Conservation (phyloP, 2,888 invertebrate genomes). For the Eupeodes luniger region DNA sequence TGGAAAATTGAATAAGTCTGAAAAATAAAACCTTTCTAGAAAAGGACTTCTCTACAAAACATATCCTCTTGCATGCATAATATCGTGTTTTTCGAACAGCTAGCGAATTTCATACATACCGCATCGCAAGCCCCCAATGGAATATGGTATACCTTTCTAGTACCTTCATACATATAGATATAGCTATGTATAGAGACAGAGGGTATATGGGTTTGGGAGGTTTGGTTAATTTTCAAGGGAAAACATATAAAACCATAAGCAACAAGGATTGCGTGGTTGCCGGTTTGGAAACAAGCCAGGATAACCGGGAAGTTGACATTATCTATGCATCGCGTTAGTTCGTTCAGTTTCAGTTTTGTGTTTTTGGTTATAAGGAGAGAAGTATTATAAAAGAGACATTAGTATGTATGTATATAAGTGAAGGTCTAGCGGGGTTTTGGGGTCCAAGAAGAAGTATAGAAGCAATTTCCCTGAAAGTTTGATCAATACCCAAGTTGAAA, state of each 20-base stretch:
- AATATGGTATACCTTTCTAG: background rate
- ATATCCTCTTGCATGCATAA: slow-evolving; percentile 55
- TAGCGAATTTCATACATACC: slow-evolving; percentile 15
- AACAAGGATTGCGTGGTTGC: slow-evolving; percentile 49
- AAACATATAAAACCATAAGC: slow-evolving; percentile 19
- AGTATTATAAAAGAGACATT: slow-evolving; percentile 20
- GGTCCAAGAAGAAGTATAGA: background rate
- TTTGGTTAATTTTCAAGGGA: slow-evolving; percentile 1
- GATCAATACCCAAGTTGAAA: slow-evolving; percentile 44
- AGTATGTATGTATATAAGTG: slow-evolving; percentile 3
- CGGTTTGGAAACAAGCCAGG: slow-evolving; percentile 40
- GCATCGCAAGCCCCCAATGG: background rate
- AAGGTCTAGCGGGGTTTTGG: background rate
- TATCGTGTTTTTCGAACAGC: slow-evolving; percentile 31
- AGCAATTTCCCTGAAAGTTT: slow-evolving; percentile 51
- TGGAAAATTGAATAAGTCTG: slow-evolving; percentile 44
- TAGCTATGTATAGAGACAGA: too few relatives aligned
- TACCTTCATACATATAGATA: too few relatives aligned
- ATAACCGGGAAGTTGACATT: slow-evolving; percentile 63
- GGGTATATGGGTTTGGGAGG: background rate
- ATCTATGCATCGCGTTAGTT: slow-evolving; percentile 62
- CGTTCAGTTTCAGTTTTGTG: background rate
- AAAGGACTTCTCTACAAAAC: slow-evolving; percentile 44
- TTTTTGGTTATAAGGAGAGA: background rate
- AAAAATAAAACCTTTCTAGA: background rate